Evolutionary conservation across 2,113 vertebrate species (phyloP).

Genomic region (Nannobrachium achirus): DNA sequence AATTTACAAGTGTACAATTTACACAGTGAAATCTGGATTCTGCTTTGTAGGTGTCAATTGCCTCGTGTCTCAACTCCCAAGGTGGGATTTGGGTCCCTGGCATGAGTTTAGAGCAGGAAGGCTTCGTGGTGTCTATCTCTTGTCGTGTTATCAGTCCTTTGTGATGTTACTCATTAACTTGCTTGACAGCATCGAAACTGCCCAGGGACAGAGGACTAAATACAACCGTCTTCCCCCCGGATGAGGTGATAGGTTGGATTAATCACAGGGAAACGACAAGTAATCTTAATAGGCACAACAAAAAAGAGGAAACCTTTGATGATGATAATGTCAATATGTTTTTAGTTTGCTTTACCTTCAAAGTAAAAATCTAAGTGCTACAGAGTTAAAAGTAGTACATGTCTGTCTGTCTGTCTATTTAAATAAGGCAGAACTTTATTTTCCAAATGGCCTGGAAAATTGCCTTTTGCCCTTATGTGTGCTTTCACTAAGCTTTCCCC

Average conservation of each 20-base stretch:
- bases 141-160: slow-evolving; percentile 55
- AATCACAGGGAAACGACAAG: background rate
- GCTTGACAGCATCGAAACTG: slow-evolving; percentile 53
- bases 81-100: slow-evolving; percentile 22
- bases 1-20: background rate
- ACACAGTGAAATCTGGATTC: too few relatives aligned
- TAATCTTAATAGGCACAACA: background rate
- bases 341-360: too few relatives aligned
- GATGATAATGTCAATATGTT: too few relatives aligned
- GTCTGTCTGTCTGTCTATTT: too few relatives aligned
- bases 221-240: slow-evolving; percentile 34
- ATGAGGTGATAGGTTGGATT: slow-evolving; percentile 10
- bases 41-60: background rate
- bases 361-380: too few relatives aligned
- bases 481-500: too few relatives aligned
- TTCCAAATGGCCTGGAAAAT: too few relatives aligned
- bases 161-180: slow-evolving; percentile 69
- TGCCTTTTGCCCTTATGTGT: too few relatives aligned
- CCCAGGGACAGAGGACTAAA: slow-evolving; percentile 20
- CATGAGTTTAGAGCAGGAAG: slow-evolving; percentile 64
- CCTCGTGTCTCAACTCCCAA: slow-evolving; percentile 25
- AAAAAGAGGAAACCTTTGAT: too few relatives aligned
- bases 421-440: too few relatives aligned
- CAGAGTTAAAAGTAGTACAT: too few relatives aligned
- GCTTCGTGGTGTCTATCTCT: slow-evolving; percentile 53